Percentiles rank a stretch among this genome's conserved stretches.
phyloP scores from a whole-genome alignment of 2,888 invertebrate species.

The Argyresthia albistria region DNA sequence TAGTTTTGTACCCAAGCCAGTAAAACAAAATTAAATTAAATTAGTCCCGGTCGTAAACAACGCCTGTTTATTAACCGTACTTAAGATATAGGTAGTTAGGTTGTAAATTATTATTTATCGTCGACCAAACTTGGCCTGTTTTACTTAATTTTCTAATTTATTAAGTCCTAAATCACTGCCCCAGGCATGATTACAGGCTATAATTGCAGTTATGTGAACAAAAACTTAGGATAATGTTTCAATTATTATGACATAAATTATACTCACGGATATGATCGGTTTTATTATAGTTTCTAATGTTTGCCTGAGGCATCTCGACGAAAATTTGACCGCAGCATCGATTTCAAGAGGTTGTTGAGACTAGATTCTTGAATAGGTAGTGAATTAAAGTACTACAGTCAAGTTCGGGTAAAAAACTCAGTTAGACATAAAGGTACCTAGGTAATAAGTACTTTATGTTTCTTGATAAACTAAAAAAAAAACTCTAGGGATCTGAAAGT shows the following conservation, averaged over 20 bases:
- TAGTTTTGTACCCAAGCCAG: too few relatives aligned
- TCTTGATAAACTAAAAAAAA: too few relatives aligned
- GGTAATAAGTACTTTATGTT: too few relatives aligned
- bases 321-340: too few relatives aligned
- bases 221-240: constrained; percentile 22
- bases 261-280: background rate
- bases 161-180: constrained; percentile 19
- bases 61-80: background rate
- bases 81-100: too few relatives aligned
- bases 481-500: too few relatives aligned
- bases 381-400: too few relatives aligned
- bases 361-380: too few relatives aligned
- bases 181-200: constrained; percentile 19
- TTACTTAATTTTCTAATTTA: constrained; percentile 32
- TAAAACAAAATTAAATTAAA: background rate
- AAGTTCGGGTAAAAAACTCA: too few relatives aligned
- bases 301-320: background rate
- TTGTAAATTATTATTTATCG: constrained; percentile 5
- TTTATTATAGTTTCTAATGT: background rate
- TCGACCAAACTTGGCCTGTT: background rate
- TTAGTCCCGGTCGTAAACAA: background rate
- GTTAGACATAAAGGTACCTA: too few relatives aligned
- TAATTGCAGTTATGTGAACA: constrained; percentile 19
- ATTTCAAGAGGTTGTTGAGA: background rate
- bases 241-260: constrained; percentile 7